Evolutionary conservation across 1,140 invertebrate genomes (phyloP).

Genomic region (Macrosteles quadrilineatus): DNA sequence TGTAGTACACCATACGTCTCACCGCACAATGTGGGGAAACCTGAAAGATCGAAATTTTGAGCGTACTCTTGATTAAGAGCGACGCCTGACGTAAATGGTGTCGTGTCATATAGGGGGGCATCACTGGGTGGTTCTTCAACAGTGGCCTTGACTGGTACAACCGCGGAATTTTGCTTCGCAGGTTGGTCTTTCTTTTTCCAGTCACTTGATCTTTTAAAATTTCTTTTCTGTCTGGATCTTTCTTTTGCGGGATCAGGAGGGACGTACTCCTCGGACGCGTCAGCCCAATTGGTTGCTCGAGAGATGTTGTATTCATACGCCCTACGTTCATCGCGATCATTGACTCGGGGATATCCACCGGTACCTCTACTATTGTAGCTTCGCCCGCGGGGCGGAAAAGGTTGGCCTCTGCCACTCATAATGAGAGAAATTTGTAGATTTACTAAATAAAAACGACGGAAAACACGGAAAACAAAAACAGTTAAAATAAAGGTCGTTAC

Average conservation of each 20-base stretch:
- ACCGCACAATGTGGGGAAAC: background rate
- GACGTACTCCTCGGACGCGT: background rate
- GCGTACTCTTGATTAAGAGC: background rate
- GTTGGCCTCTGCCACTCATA: no score
- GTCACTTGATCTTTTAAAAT: background rate
- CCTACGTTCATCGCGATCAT: background rate
- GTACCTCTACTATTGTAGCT: background rate
- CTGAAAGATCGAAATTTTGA: no score
- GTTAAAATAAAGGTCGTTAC: no score
- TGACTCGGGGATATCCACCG: background rate
- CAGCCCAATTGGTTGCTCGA: background rate
- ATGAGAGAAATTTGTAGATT: no score
- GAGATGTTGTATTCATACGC: background rate
- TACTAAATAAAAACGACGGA: no score
- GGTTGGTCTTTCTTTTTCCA: background rate
- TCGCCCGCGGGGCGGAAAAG: background rate
- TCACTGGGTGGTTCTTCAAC: background rate
- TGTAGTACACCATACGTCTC: background rate
- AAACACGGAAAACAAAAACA: no score
- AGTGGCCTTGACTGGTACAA: background rate
- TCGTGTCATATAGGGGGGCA: no score
- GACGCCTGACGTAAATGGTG: background rate
- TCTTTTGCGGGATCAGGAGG: background rate
- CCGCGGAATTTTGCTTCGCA: background rate
- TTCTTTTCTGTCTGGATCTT: background rate